Evolutionary conservation across 2,888 invertebrate genomes (phyloP), one percentile per base, ranked within the genome.

Genomic region (Liodrosophila aerea): DNA sequence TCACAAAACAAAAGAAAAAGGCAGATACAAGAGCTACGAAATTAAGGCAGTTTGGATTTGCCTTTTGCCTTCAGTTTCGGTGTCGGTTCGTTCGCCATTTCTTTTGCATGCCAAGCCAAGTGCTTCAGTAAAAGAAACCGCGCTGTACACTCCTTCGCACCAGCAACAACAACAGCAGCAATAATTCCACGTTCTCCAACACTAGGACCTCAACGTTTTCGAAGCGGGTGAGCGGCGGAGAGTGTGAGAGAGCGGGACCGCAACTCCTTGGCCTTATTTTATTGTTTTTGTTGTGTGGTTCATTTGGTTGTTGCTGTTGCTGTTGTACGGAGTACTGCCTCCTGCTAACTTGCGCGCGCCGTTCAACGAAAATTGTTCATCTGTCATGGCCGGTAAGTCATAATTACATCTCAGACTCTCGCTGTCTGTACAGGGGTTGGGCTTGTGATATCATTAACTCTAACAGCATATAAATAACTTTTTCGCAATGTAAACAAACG

Each of bases 301-400:
- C 67, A 49, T 73, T 66, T 57, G 76, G 51, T 56, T 65, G 49
- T 49, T 69, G 58, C 56, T 34, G 69, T 63, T 66, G 66, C 47
- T 75, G 62, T 58, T 76, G 66, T 60, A 63, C 49, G 50, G 34
- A 53, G 44, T 68, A 49, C 46, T 65, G 54, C 70, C 72, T 72
- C 47, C 72, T 73, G 67, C 43, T 76, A 53, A 58, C 65, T 77
- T 63, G 64, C 68, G 67, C 64, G 59, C 63, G 73, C 57, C 68
- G 73, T 83, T 73, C 80, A 81, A 76, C 80, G 87, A 87, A 87
- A 88, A 88, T 88, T 87, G 88, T 88, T 88, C 88, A 87, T 92
- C 92, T 94, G 94, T 93, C 93, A 94, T 94, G 94, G 94, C 94
- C 94, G 94, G 94, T 94, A 94, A 94, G 94, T 77, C 41, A 61